These are phyloP conservation scores for Nothocercus nigrocapillus DNA, from an alignment of 2,113 vertebrate genomes.

Conservation along the genomic window DNA sequence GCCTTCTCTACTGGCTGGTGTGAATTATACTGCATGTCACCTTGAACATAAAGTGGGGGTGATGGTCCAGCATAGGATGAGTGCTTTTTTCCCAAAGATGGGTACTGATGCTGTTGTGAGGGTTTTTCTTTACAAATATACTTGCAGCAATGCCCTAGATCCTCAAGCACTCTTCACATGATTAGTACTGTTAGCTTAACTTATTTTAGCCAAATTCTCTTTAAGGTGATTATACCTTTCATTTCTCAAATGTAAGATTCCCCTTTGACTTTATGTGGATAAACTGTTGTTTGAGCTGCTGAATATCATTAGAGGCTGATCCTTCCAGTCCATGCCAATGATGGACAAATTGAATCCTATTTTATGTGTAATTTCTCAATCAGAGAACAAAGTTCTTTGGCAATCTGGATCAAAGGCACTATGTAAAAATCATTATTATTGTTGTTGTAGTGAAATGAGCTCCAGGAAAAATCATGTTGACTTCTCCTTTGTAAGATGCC, in stretches of 20 bases:
- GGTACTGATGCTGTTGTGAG: neutral
- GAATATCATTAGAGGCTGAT: neutral
- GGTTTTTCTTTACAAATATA: neutral
- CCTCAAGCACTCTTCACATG: neutral
- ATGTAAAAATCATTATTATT: slow-evolving; percentile 23
- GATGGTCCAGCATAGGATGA: neutral
- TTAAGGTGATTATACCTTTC: neutral
- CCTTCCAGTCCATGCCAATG: fast-evolving
- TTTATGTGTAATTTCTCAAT: neutral
- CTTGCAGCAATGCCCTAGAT: neutral
- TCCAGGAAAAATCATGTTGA: slow-evolving; percentile 29
- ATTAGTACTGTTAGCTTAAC: neutral
- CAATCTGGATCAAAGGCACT: slow-evolving; percentile 30
- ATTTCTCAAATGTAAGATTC: neutral
- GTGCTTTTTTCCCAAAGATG: neutral
- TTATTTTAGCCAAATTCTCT: neutral
- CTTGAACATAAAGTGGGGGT: neutral
- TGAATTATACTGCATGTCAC: neutral
- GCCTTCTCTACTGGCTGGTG: neutral
- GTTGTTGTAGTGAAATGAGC: neutral
- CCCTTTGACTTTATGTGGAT: neutral
- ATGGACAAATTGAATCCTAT: slow-evolving; percentile 10
- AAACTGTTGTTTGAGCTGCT: neutral
- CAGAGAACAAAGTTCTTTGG: slow-evolving; percentile 14
- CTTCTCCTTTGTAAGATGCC: slow-evolving; percentile 17